A percentile compares a stretch with the other conserved stretches of the same genome.
phyloP scores from a whole-genome alignment of 2,888 invertebrate species.

The Lamellibrachia satsuma region DNA sequence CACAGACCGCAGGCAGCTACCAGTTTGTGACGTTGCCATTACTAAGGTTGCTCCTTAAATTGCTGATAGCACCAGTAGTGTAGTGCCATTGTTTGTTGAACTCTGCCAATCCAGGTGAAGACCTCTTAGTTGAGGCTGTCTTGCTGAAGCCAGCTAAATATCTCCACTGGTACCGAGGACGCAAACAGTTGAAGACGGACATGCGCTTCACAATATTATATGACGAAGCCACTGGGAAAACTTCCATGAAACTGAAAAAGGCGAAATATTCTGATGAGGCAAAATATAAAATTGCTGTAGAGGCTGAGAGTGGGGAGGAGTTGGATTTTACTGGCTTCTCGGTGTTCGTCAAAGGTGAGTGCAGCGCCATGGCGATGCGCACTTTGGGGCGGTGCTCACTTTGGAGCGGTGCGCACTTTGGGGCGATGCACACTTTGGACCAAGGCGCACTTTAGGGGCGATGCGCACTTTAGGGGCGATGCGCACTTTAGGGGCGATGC shows the following conservation, averaged over 20 bases:
- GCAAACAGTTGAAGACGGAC: conserved; percentile 88
- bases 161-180: conserved; percentile 87
- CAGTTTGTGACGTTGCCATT: not conserved
- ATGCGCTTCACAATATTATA: conserved; percentile 83
- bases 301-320: conserved; percentile 85
- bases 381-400: not conserved
- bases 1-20: not conserved
- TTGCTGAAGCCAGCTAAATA: conserved; percentile 72
- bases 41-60: not conserved
- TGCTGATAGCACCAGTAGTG: not conserved
- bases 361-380: not conserved
- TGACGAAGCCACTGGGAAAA: conserved; percentile 34
- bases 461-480: not conserved
- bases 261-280: conserved; percentile 97
- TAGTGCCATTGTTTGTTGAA: not conserved
- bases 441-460: too few relatives aligned
- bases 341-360: conserved; percentile 90
- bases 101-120: conserved; percentile 39
- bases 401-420: too few relatives aligned
- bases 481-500: not conserved
- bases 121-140: conserved; percentile 78
- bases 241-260: conserved; percentile 89
- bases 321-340: conserved; percentile 92
- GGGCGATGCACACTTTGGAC: not conserved
- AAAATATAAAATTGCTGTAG: conserved; percentile 90